phyloP scores from a whole-genome alignment of 2,888 invertebrate species.

The Rhamnusium bicolor region DNA sequence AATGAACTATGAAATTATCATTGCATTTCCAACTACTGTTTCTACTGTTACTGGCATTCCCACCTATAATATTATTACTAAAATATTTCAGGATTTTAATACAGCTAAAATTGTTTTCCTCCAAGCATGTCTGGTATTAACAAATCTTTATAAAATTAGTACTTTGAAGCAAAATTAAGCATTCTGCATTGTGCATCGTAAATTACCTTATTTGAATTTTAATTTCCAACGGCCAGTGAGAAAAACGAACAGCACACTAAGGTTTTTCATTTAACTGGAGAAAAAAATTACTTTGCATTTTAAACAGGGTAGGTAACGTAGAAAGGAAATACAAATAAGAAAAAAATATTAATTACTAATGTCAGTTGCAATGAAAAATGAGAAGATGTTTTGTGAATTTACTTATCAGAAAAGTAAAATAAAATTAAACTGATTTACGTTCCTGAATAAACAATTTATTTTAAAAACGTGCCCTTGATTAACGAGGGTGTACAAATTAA shows the following conservation, averaged over 20 bases:
- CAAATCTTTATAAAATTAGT: constrained; percentile 30
- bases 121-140: constrained; percentile 5
- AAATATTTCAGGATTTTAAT: not conserved
- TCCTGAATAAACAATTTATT: not conserved
- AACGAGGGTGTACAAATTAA: not conserved
- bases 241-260: constrained; percentile 25
- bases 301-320: constrained; percentile 3
- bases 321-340: not conserved
- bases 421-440: not conserved
- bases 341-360: constrained; percentile 3
- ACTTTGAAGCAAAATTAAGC: constrained; percentile 37
- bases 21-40: not conserved
- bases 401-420: not conserved
- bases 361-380: constrained; percentile 26
- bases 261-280: constrained; percentile 34
- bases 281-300: constrained; percentile 35
- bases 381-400: not conserved
- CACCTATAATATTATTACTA: not conserved
- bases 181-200: constrained; percentile 38
- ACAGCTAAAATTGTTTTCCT: not conserved
- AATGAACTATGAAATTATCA: not conserved
- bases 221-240: constrained; percentile 37
- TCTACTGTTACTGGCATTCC: not conserved
- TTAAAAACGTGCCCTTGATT: not conserved
- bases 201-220: constrained; percentile 42